Evolutionary conservation across 2,888 invertebrate genomes (phyloP), one percentile per base, ranked within the genome.

Genomic region (Meghimatium bilineatum): DNA sequence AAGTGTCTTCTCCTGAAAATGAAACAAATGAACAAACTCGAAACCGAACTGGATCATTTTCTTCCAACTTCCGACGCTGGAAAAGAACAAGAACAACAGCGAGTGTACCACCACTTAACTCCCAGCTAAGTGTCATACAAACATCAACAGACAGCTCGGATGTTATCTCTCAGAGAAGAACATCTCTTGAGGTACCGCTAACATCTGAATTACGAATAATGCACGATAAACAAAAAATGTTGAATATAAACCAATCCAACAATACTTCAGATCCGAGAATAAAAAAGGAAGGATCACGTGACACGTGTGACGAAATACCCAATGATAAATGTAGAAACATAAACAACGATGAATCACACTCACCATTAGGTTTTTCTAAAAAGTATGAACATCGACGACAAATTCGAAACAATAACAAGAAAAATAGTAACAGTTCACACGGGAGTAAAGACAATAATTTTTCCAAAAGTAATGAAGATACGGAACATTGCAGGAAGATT

Each of bases 121-220:
- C 44, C 36, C 78, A 67, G 29, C n/a, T 67, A 0, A 81, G 72
- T 20, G 8, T 72, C 36, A 56, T 23, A 2, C 29, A 63, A 23
- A 6, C n/a, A 0, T 38, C 56, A 56, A n/a, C 2, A 6, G 74
- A 44, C 10, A 60, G n/a, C 60, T 38, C 14, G 0, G 81, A 72
- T n/a, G 44, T 20, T 17, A 34, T 14, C 3, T 20, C 82, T 34
- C 36, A 14, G 0, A 36, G 83, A 26, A 56, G 72, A 72, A 32
- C 78, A 23, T 83, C 83, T 29, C 29, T 83, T 5, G 83, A 83
- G 17, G 83, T 83, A 5, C 83, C 83, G 0, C 8, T 72, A 32
- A 60, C 60, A n/a, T 72, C 83, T 0, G 78, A 78, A 72, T 29
- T 83, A 1, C 60, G 78, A 0, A 63, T 60, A 0, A 56, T 78